phyloP scores from a whole-genome alignment of 2,888 invertebrate genomes.

The Bimastos eiseni region DNA sequence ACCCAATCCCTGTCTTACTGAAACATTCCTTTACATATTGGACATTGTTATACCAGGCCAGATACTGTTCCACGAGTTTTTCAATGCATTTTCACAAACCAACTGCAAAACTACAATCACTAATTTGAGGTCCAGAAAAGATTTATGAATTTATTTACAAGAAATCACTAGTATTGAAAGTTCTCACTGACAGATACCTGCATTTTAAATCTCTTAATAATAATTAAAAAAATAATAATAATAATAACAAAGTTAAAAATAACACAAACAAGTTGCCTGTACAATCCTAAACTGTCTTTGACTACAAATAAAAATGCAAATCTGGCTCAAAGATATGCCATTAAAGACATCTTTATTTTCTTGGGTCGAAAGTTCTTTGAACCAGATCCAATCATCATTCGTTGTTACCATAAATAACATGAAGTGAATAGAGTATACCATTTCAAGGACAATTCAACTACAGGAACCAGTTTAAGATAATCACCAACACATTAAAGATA shows the following conservation, averaged over 20 bases:
- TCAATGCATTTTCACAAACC: neutral
- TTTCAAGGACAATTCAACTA: neutral
- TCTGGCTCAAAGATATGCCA: neutral
- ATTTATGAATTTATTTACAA: neutral
- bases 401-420: neutral
- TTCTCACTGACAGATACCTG: neutral
- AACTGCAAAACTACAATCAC: neutral
- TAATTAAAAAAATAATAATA: neutral
- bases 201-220: neutral
- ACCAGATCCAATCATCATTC: too few relatives aligned
- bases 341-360: neutral
- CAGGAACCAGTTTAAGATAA: neutral
- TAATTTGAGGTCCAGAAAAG: neutral
- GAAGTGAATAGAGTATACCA: neutral
- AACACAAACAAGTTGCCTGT: neutral
- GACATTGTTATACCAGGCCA: neutral
- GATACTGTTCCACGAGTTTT: neutral
- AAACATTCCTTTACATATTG: neutral
- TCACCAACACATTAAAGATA: neutral
- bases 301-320: neutral
- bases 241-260: neutral
- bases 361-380: too few relatives aligned
- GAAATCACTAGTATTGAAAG: neutral
- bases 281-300: neutral
- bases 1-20: neutral